Evolutionary conservation across 2,113 vertebrate species (phyloP).

Genomic region (Sinosuthora webbiana): DNA sequence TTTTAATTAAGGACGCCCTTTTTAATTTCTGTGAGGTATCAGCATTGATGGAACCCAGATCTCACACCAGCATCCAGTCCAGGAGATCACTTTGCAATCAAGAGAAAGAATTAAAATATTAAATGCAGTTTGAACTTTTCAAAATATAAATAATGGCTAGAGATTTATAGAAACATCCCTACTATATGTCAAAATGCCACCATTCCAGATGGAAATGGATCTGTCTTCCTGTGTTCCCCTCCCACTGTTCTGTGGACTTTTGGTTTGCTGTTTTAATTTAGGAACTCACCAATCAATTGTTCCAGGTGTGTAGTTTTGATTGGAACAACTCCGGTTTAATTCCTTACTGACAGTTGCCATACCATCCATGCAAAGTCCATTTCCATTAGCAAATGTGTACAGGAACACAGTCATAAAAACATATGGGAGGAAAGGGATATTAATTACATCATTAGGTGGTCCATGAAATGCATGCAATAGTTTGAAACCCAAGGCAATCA

Average conservation of each 20-base stretch:
- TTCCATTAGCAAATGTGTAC: constrained; percentile 12
- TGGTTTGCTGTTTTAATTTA: not conserved
- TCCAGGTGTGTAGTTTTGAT: constrained; percentile 63
- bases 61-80: not conserved
- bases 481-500: not conserved
- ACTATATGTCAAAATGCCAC: not conserved
- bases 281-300: constrained; percentile 73
- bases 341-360: constrained; percentile 60
- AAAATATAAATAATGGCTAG: not conserved
- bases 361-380: constrained; percentile 18
- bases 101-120: not conserved
- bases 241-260: not conserved
- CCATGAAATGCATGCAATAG: not conserved
- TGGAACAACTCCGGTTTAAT: constrained; percentile 39
- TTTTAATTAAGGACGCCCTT: not conserved
- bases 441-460: not conserved
- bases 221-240: not conserved
- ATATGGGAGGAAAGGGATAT: not conserved
- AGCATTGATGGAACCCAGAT: not conserved
- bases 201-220: not conserved
- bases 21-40: not conserved
- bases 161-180: not conserved
- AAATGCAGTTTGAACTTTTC: not conserved
- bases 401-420: not conserved
- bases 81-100: not conserved